Percentiles rank a stretch among this genome's conserved stretches.
Evolutionary conservation across 2,113 vertebrate genomes (phyloP).

Genomic region (Otocyon megalotis): DNA sequence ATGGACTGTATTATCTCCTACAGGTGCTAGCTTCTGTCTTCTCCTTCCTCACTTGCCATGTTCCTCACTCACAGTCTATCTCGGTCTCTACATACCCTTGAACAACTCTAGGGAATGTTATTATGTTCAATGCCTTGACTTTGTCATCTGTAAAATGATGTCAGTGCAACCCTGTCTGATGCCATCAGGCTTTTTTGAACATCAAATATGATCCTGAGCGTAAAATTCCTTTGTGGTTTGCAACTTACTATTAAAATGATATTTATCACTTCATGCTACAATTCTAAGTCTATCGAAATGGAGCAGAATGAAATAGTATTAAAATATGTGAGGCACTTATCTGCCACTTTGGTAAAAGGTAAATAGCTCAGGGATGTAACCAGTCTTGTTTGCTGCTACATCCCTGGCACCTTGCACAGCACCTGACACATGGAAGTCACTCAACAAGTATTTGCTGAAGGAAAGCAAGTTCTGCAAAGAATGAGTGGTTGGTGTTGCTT

Average conservation of each 20-base stretch:
- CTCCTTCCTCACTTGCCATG: background rate
- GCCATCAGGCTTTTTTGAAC: background rate
- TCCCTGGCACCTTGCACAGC: background rate
- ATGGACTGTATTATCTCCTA: background rate
- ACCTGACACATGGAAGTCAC: background rate
- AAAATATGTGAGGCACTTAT: background rate
- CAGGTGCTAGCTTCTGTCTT: background rate
- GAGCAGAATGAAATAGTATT: background rate
- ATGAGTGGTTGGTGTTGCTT: background rate
- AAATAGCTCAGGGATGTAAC: background rate
- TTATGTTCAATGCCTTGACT: background rate
- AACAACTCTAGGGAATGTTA: background rate
- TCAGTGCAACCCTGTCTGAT: background rate
- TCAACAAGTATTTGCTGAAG: background rate
- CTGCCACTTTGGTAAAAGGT: background rate
- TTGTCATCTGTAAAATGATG: background rate
- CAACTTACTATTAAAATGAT: background rate
- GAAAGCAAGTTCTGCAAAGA: background rate
- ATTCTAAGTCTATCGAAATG: constrained; percentile 1
- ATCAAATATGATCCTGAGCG: background rate
- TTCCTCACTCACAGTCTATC: background rate
- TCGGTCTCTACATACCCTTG: background rate
- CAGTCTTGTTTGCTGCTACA: background rate
- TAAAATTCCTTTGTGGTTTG: constrained; percentile 3
- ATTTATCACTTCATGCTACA: background rate